Evolutionary conservation across 2,113 vertebrate genomes (phyloP).

Genomic region (Eurystomus gularis): DNA sequence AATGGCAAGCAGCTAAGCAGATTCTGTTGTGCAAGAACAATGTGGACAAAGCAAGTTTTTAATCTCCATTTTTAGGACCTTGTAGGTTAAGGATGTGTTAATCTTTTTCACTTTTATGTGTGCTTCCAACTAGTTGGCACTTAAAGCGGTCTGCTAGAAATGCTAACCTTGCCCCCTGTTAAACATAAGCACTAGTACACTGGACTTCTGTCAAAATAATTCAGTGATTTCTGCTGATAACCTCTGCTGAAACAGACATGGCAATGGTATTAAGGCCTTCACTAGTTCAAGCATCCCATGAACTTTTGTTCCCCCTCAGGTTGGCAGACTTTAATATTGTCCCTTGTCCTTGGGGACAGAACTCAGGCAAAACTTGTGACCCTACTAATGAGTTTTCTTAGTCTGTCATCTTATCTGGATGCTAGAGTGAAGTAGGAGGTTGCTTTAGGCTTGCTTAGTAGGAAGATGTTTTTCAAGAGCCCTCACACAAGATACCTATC

Average conservation of each 20-base stretch:
- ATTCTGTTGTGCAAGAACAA: background rate
- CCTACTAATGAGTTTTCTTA: background rate
- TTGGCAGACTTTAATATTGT: background rate
- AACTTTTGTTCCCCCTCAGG: background rate
- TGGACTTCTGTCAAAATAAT: background rate
- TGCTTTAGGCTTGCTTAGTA: background rate
- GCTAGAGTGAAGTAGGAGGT: background rate
- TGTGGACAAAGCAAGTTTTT: background rate
- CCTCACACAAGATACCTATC: accelerated
- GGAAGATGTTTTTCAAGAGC: background rate
- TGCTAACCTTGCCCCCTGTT: background rate
- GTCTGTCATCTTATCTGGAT: background rate
- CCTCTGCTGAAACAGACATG: background rate
- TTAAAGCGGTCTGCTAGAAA: background rate
- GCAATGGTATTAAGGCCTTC: background rate
- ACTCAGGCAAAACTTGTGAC: background rate
- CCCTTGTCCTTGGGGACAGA: background rate
- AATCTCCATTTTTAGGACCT: background rate
- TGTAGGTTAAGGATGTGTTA: background rate
- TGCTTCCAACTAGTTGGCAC: background rate
- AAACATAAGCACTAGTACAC: background rate
- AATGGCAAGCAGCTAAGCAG: background rate
- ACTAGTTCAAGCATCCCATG: background rate
- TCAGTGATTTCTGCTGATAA: background rate
- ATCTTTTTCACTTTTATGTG: background rate